phyloP scores from a whole-genome alignment of 2,797 vertebrate genomes.

The Pipistrellus nathusii region DNA sequence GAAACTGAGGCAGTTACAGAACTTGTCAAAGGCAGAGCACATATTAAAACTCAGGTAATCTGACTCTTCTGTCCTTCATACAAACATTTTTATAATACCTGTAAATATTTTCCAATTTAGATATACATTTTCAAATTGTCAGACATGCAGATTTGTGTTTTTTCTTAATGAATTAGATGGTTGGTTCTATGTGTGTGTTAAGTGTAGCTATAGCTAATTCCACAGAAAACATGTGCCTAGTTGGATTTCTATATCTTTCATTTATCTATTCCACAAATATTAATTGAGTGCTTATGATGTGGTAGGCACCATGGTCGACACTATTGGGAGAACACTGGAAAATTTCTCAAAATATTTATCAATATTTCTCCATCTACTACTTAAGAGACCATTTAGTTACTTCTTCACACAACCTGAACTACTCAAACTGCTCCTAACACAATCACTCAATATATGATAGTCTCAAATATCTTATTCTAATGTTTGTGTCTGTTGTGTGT shows the following conservation, averaged over 20 bases:
- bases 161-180: conserved; percentile 36
- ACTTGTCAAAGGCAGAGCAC: not conserved
- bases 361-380: not conserved
- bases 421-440: not conserved
- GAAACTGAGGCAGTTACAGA: not conserved
- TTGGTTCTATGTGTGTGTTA: not conserved
- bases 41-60: not conserved
- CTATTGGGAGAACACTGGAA: not conserved
- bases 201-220: not conserved
- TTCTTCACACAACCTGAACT: not conserved
- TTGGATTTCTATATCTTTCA: not conserved
- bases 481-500: not conserved
- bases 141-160: not conserved
- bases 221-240: not conserved
- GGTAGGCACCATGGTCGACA: not conserved
- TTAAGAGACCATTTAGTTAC: not conserved
- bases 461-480: not conserved
- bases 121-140: conserved; percentile 35
- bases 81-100: not conserved
- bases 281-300: not conserved
- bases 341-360: not conserved
- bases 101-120: conserved; percentile 7
- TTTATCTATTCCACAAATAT: not conserved
- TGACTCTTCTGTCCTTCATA: not conserved
- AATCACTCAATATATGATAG: not conserved